Evolutionary conservation across 2,797 vertebrate species (phyloP).

Genomic region (Falco naumanni): DNA sequence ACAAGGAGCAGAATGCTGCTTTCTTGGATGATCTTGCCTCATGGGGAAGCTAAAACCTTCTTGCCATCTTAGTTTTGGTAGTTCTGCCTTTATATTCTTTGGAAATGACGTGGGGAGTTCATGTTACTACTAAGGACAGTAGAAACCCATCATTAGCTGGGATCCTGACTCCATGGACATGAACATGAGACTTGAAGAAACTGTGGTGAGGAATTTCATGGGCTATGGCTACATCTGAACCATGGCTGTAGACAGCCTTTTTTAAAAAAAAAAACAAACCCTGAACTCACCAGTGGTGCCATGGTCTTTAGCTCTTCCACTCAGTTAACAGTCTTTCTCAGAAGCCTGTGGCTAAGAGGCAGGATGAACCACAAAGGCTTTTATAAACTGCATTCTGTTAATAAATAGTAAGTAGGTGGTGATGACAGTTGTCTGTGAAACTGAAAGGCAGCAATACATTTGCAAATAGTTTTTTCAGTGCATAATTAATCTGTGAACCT

Average conservation of each 20-base stretch:
- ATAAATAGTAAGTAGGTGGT: background rate
- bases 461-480: background rate
- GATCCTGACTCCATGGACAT: background rate
- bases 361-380: background rate
- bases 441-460: background rate
- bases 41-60: background rate
- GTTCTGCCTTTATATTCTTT: background rate
- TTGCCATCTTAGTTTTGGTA: background rate
- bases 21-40: background rate
- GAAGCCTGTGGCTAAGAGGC: background rate
- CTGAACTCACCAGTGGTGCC: background rate
- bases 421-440: background rate
- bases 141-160: background rate
- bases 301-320: background rate
- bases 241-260: background rate
- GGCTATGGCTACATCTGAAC: background rate
- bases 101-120: background rate
- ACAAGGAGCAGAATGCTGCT: background rate
- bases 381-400: background rate
- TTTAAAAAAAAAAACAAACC: background rate
- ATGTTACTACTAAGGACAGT: background rate
- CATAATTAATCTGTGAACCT: background rate
- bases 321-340: background rate
- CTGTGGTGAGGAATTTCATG: background rate
- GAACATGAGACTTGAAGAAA: background rate